A percentile compares a stretch with the other conserved stretches of the same genome.
Conservation (phyloP, 1,140 invertebrate species). For the Scaptomyza pallida region DNA sequence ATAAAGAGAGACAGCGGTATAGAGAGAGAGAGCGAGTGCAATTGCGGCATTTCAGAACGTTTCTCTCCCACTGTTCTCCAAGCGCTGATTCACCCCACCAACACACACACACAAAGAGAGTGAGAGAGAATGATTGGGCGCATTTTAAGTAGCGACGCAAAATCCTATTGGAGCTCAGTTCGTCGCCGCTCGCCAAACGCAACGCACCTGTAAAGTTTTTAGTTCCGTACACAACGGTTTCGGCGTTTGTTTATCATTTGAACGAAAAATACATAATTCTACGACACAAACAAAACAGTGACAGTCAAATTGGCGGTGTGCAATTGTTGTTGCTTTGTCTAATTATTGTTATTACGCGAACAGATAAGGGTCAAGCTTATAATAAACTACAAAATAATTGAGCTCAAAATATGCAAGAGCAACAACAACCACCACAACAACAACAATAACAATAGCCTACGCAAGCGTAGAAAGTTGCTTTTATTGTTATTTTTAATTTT, state of each 20-base stretch:
- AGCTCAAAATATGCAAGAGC: conserved; percentile 58
- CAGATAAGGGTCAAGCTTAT: conserved; percentile 8
- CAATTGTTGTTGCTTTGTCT: conserved; percentile 38
- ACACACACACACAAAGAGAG: too few relatives aligned
- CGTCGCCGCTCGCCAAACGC: conserved; percentile 30
- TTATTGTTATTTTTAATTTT: conserved; percentile 68
- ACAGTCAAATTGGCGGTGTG: conserved; percentile 32
- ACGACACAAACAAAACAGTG: conserved; percentile 12
- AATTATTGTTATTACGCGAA: conserved; percentile 62
- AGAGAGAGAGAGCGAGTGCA: background rate
- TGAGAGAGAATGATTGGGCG: background rate
- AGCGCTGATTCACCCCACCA: background rate
- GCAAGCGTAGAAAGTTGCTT: conserved; percentile 77
- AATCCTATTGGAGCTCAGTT: conserved; percentile 31
- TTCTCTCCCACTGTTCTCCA: background rate
- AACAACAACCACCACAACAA: conserved; percentile 33
- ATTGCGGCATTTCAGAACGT: background rate
- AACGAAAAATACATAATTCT: conserved; percentile 5
- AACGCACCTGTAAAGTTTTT: background rate
- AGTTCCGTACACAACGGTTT: conserved; percentile 5
- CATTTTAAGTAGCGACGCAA: conserved; percentile 33
- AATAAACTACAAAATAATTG: conserved; percentile 70
- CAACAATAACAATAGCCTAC: conserved; percentile 42
- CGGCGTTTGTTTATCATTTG: conserved; percentile 16
- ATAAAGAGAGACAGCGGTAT: too few relatives aligned